These are phyloP conservation scores for Lymantria monacha DNA, from an alignment of 2,888 invertebrate species.

Conservation along the genomic window DNA sequence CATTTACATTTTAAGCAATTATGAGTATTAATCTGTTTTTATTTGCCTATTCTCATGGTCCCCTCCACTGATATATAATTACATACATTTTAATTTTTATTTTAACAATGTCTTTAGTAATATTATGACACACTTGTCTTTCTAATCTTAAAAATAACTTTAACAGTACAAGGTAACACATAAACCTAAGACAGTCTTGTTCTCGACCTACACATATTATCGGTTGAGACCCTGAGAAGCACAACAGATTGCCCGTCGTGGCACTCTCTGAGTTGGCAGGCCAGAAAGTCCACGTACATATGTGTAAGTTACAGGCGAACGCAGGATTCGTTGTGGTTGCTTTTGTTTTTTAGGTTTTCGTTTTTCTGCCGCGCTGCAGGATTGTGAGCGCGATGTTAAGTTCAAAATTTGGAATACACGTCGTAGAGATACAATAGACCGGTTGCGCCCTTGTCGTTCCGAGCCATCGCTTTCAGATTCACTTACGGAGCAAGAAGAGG, in stretches of 20 bases:
- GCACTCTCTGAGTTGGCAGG: constrained; percentile 90
- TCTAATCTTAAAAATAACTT: no score
- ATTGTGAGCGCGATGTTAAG: constrained; percentile 84
- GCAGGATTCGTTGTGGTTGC: constrained; percentile 88
- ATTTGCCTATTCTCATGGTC: no score
- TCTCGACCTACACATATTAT: constrained; percentile 58
- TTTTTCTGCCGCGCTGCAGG: constrained; percentile 80
- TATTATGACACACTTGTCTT: neutral
- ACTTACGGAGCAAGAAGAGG: constrained; percentile 81
- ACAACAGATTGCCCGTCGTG: constrained; percentile 76
- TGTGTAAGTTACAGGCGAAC: constrained; percentile 90
- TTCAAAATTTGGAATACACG: constrained; percentile 87
- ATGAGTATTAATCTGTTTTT: no score
- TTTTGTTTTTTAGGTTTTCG: constrained; percentile 81
- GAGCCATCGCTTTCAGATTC: constrained; percentile 85
- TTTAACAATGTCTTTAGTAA: neutral
- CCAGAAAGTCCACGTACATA: constrained; percentile 92
- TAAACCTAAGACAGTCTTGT: constrained; percentile 69
- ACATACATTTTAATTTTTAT: neutral
- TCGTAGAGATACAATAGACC: constrained; percentile 86
- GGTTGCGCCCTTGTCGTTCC: constrained; percentile 70
- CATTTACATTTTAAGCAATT: no score
- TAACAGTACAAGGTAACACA: no score
- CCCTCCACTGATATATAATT: neutral
- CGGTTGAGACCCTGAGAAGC: constrained; percentile 65